Evolutionary conservation across 2,797 vertebrate genomes (phyloP).

Genomic region (Muraenolepis orangiensis): DNA sequence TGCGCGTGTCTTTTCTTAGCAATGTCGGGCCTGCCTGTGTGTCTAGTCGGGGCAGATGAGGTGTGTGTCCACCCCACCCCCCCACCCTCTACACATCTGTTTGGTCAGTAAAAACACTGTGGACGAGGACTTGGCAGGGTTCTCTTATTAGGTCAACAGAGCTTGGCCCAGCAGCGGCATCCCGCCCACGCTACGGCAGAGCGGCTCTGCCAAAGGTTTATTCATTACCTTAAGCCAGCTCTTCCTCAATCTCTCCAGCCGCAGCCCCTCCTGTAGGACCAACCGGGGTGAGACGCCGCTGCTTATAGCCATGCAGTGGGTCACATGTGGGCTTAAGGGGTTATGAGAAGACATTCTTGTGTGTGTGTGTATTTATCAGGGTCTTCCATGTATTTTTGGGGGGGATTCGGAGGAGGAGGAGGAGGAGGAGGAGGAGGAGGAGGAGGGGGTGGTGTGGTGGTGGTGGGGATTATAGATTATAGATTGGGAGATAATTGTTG

Average conservation of each 20-base stretch:
- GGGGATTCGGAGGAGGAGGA: too few species aligned
- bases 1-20: not conserved
- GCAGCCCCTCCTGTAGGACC: not conserved
- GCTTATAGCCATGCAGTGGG: conserved; percentile 8
- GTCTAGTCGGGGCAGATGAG: not conserved
- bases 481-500: too few species aligned
- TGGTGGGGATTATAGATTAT: too few species aligned
- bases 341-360: conserved; percentile 9
- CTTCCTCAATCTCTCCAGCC: not conserved
- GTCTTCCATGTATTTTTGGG: too few species aligned
- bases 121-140: conserved; percentile 25
- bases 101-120: conserved; percentile 18
- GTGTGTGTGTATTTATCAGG: too few species aligned
- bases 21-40: not conserved
- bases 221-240: conserved; percentile 5
- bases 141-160: conserved; percentile 24
- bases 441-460: too few species aligned
- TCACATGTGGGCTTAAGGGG: too few species aligned
- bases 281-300: conserved; percentile 7
- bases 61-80: too few species aligned
- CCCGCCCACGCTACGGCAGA: conserved; percentile 9
- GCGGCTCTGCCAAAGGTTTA: conserved; percentile 27
- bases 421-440: too few species aligned
- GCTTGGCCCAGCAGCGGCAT: conserved; percentile 2
- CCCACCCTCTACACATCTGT: not conserved